These are phyloP conservation scores for Antheraea mylitta DNA, from an alignment of 1,140 invertebrate species.

Conservation along the genomic window DNA sequence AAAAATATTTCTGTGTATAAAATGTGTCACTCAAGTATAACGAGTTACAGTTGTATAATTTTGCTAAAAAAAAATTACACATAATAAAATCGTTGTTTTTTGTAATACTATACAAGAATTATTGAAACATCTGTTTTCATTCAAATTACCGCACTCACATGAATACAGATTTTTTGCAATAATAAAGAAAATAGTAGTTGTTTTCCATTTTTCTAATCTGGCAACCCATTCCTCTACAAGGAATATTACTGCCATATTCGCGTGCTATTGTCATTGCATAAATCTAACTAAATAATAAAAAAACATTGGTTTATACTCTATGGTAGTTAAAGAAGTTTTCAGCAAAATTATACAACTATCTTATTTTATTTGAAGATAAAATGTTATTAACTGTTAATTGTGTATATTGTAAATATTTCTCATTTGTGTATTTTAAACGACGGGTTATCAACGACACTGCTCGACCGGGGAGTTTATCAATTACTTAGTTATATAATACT, in stretches of 20 bases:
- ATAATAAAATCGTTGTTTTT: too few species aligned
- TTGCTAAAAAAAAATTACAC: conserved; percentile 32
- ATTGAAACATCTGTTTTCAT: too few species aligned
- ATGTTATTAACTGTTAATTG: conserved; percentile 63
- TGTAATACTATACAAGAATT: too few species aligned
- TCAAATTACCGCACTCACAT: too few species aligned
- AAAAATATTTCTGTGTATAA: conserved; percentile 77
- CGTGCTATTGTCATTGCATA: not conserved
- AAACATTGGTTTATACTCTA: not conserved
- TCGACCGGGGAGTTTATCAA: conserved; percentile 52
- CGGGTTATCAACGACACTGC: conserved; percentile 61
- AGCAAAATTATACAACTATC: conserved; percentile 44
- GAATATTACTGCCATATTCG: too few species aligned
- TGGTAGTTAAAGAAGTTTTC: conserved; percentile 20
- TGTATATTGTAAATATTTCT: conserved; percentile 75
- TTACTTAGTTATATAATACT: conserved; percentile 57
- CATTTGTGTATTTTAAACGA: conserved; percentile 66
- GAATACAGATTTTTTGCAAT: too few species aligned
- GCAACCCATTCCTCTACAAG: too few species aligned
- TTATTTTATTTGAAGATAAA: conserved; percentile 71
- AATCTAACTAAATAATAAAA: not conserved
- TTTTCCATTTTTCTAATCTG: too few species aligned
- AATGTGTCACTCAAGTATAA: conserved; percentile 73
- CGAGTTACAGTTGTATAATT: conserved; percentile 50
- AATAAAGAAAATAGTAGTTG: too few species aligned